Conservation (phyloP, 2,113 vertebrate genomes). For the Silurus glanis region DNA sequence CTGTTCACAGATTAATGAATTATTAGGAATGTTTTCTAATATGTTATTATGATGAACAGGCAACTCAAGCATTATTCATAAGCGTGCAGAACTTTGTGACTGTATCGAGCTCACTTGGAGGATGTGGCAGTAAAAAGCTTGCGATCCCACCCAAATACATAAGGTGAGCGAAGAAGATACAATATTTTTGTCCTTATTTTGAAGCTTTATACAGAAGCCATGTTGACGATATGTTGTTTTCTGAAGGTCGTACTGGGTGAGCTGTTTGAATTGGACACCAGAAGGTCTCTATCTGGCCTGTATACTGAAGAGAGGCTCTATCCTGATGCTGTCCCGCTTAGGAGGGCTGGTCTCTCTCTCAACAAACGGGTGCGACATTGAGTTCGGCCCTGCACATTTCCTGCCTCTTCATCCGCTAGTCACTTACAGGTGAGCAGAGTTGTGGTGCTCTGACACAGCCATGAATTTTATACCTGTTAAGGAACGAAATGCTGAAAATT, state of each 20-base stretch:
- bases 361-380: conserved; percentile 85
- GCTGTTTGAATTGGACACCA: conserved; percentile 84
- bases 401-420: conserved; percentile 92
- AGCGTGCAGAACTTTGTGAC: conserved; percentile 85
- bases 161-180: conserved; percentile 71
- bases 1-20: neutral
- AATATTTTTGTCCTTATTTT: neutral
- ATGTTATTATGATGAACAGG: conserved; percentile 68
- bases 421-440: conserved; percentile 79
- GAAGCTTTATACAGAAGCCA: neutral
- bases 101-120: conserved; percentile 79
- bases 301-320: conserved; percentile 88
- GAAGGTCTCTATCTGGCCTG: conserved; percentile 88
- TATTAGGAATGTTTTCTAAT: neutral
- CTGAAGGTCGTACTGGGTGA: conserved; percentile 92
- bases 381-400: conserved; percentile 93
- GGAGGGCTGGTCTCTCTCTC: conserved; percentile 84
- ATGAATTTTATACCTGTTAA: neutral
- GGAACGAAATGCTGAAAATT: neutral
- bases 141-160: conserved; percentile 77
- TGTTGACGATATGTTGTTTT: conserved; percentile 17
- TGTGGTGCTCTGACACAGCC: neutral
- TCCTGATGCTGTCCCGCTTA: conserved; percentile 83
- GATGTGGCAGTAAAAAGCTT: conserved; percentile 83
- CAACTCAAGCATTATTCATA: conserved; percentile 87